phyloP scores from a whole-genome alignment of 2,888 invertebrate species.

The Diachrysia chrysitis region DNA sequence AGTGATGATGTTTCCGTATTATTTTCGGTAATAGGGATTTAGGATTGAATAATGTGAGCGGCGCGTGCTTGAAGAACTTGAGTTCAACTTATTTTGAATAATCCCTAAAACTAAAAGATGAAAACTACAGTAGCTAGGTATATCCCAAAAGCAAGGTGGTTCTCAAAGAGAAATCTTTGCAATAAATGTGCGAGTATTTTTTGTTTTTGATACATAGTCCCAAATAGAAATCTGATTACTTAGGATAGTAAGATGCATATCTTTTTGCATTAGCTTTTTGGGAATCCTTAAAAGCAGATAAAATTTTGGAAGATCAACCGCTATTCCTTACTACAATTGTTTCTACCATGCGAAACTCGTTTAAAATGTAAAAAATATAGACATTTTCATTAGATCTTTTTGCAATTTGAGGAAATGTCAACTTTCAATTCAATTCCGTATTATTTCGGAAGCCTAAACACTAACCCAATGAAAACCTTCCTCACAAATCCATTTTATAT shows the following conservation, averaged over 20 bases:
- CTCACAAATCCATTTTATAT: neutral
- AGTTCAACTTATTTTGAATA: conserved; percentile 8
- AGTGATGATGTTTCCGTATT: conserved; percentile 69
- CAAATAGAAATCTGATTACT: no score
- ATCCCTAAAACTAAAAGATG: neutral
- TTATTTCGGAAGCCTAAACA: neutral
- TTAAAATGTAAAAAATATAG: no score
- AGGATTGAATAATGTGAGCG: conserved; percentile 38
- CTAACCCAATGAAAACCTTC: neutral
- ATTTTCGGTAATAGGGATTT: conserved; percentile 54
- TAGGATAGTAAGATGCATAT: no score
- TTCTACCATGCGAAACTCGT: no score
- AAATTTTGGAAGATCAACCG: no score
- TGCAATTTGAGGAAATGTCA: no score
- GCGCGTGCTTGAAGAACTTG: conserved; percentile 47
- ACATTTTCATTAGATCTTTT: no score
- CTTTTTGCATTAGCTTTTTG: no score
- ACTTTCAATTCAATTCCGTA: neutral
- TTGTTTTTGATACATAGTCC: neutral
- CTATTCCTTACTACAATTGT: no score
- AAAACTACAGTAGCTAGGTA: neutral
- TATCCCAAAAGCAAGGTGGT: neutral
- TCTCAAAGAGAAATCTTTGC: neutral
- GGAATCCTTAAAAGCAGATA: no score
- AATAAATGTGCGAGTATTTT: neutral